Conservation (phyloP, 1,140 invertebrate genomes). For the Trialeurodes vaporariorum region DNA sequence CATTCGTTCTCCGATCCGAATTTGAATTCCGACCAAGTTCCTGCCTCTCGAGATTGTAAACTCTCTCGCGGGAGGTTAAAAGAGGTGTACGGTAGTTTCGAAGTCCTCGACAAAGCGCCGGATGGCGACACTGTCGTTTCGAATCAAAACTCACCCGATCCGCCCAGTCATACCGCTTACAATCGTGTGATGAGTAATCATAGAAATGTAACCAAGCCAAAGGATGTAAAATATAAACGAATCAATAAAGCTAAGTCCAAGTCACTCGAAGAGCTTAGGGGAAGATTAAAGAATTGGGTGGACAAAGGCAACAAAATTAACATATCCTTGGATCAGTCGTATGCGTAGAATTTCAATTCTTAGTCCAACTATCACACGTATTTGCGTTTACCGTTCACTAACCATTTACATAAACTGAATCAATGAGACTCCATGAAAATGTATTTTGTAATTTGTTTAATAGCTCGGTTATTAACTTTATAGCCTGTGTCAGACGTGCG, state of each 20-base stretch:
- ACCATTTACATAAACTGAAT: too few species aligned
- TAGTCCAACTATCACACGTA: too few species aligned
- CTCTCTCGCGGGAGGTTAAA: slow-evolving; percentile 26
- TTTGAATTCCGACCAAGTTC: slow-evolving; percentile 18
- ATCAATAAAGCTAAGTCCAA: slow-evolving; percentile 84
- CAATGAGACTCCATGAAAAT: too few species aligned
- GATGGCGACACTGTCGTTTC: slow-evolving; percentile 32
- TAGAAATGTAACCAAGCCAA: slow-evolving; percentile 75
- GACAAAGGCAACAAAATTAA: slow-evolving; percentile 58
- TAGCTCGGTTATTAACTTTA: too few species aligned
- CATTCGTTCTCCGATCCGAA: slow-evolving; percentile 27
- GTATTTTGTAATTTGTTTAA: too few species aligned
- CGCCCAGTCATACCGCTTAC: slow-evolving; percentile 51
- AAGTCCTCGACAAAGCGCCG: slow-evolving; percentile 27
- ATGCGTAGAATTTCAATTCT: too few species aligned
- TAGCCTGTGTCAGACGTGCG: too few species aligned
- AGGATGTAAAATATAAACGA: slow-evolving; percentile 79
- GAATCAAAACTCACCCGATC: slow-evolving; percentile 32
- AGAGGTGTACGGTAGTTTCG: slow-evolving; percentile 37
- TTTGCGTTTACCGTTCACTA: too few species aligned
- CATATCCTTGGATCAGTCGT: slow-evolving; percentile 41
- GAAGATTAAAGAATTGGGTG: slow-evolving; percentile 68
- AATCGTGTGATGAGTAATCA: slow-evolving; percentile 83
- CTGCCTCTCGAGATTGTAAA: slow-evolving; percentile 22
- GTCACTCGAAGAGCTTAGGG: slow-evolving; percentile 69